phyloP scores from a whole-genome alignment of 2,888 invertebrate genomes.

The Carabus problematicus region DNA sequence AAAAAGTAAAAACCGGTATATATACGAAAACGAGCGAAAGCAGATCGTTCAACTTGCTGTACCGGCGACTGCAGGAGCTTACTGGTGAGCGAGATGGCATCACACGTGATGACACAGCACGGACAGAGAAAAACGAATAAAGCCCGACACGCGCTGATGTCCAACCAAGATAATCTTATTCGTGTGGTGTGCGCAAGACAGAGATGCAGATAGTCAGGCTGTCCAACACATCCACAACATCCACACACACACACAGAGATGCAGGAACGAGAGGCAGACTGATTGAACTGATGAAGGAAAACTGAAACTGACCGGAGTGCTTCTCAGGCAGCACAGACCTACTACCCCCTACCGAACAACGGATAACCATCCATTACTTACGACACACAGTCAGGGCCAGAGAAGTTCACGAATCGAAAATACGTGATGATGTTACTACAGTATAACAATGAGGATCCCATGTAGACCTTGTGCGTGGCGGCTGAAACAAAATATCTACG shows the following conservation, averaged over 20 bases:
- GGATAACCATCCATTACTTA: too few relatives aligned
- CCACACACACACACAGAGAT: slow-evolving; percentile 4
- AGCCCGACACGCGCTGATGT: slow-evolving; percentile 30
- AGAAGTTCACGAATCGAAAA: too few relatives aligned
- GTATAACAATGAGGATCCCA: too few relatives aligned
- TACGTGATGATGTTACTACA: too few relatives aligned
- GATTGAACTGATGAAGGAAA: slow-evolving; percentile 3
- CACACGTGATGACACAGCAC: slow-evolving; percentile 47
- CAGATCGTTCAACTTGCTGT: slow-evolving; percentile 5
- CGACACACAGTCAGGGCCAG: too few relatives aligned
- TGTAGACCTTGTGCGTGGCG: too few relatives aligned
- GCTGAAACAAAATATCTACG: too few relatives aligned
- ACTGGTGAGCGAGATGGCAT: slow-evolving; percentile 42
- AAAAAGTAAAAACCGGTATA: not conserved
- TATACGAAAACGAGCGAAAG: not conserved
- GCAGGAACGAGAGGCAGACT: not conserved
- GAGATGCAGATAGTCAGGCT: slow-evolving; percentile 5
- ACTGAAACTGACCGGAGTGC: slow-evolving; percentile 7
- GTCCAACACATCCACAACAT: too few relatives aligned
- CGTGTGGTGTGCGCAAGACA: slow-evolving; percentile 25
- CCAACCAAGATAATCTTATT: slow-evolving; percentile 35
- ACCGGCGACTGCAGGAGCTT: slow-evolving; percentile 45
- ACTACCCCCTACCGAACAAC: too few relatives aligned
- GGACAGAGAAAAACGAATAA: slow-evolving; percentile 28
- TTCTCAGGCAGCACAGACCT: too few relatives aligned